Evolutionary conservation across 1,140 invertebrate species (phyloP), one percentile per base, ranked within the genome.

Genomic region (Euglossa dilemma): DNA sequence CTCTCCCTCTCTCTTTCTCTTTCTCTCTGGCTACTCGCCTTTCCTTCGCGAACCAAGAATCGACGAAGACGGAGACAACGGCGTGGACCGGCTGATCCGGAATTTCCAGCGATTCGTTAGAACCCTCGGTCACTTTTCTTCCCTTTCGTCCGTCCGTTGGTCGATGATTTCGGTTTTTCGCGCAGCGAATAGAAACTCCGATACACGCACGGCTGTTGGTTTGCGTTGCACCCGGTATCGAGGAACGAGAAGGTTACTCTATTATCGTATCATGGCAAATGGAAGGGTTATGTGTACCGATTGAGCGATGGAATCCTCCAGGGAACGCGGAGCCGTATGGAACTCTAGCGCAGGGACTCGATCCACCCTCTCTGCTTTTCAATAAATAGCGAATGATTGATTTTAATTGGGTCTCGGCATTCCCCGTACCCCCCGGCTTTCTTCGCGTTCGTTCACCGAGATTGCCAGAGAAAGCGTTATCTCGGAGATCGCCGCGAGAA

Each of bases 321-420:
- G 69, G 82, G 28, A 80, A 63, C 80, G 7, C 14, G 0, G 45
- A 43, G 43, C 52, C 61, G 59, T 50, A 57, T 45, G 56, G 47
- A 77, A 76, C 57, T 18, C 72, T 50, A 18, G 20, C 14, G 28
- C n/a, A 43, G 25, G 64, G 66, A 80, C 28, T 57, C 36, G 45
- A 28, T 70, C 66, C 18, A 28, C 47, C 28, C 45, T 0, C 25
- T 12, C 18, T 54, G 52, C 23, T 59, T 56, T 54, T 52, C 84
- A 66, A 71, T 71, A 87, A 88, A 85, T 82, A 82, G 78, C 67
- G 47, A 54, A 66, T 85, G 54, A 85, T 87, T 82, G 74, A 61
- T 82, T 86, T 84, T 70, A 78, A 86, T 74, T 71, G 81, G 74
- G 36, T 57, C 50, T 4, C 23, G 20, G 25, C 61, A 45, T 52